Evolutionary conservation across 1,140 invertebrate genomes (phyloP).

Genomic region (Micrasema minimum): DNA sequence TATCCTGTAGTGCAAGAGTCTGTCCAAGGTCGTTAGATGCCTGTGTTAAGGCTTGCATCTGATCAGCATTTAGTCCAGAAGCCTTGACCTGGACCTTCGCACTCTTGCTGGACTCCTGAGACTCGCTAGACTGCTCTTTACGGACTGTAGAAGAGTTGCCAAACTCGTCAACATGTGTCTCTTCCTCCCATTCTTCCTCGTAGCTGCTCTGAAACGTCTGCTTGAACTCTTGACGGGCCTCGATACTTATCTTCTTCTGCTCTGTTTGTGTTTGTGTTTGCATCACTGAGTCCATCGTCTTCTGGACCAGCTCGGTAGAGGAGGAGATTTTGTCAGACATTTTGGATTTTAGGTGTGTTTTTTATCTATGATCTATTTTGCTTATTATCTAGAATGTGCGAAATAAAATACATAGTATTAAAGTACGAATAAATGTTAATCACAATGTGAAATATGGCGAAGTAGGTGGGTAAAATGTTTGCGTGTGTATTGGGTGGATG

Average conservation of each 20-base stretch:
- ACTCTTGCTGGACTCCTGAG: slow-evolving; percentile 62
- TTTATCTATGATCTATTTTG: not conserved
- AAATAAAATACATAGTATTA: slow-evolving; percentile 1
- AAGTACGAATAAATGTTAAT: slow-evolving; percentile 9
- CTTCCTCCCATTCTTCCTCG: slow-evolving; percentile 65
- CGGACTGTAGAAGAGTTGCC: slow-evolving; percentile 64
- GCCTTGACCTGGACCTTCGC: slow-evolving; percentile 66
- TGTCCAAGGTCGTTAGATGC: slow-evolving; percentile 63
- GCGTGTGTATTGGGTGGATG: slow-evolving; percentile 1
- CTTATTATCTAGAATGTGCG: slow-evolving; percentile 14
- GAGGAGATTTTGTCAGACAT: slow-evolving; percentile 48
- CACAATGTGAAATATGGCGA: not conserved
- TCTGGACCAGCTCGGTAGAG: slow-evolving; percentile 59
- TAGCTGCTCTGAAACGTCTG: slow-evolving; percentile 63
- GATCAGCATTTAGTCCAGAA: slow-evolving; percentile 62
- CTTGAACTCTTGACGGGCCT: slow-evolving; percentile 65
- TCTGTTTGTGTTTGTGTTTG: slow-evolving; percentile 60
- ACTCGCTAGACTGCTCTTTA: slow-evolving; percentile 62
- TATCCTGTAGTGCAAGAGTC: slow-evolving; percentile 59
- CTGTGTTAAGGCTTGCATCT: slow-evolving; percentile 65
- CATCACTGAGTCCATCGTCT: slow-evolving; percentile 64
- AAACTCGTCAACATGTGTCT: slow-evolving; percentile 63
- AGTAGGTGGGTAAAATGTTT: slow-evolving; percentile 19
- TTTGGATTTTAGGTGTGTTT: slow-evolving; percentile 31
- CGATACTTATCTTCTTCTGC: slow-evolving; percentile 58